Evolutionary conservation across 2,797 vertebrate genomes (phyloP).

Genomic region (Steatocranus sp.): DNA sequence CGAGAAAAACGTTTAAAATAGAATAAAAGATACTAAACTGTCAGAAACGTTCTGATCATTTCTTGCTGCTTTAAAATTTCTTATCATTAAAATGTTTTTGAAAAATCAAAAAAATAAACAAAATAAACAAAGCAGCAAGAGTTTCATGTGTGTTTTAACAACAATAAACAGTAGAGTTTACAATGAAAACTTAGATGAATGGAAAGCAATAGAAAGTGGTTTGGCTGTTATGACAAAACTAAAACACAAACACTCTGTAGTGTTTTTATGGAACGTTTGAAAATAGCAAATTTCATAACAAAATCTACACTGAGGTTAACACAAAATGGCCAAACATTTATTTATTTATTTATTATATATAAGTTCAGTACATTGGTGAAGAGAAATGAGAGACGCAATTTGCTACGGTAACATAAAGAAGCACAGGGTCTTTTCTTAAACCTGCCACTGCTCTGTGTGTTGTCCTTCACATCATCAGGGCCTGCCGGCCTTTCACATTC

Average conservation of each 20-base stretch:
- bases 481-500: slow-evolving; percentile 73
- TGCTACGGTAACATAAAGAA: slow-evolving; percentile 16
- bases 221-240: neutral
- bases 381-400: neutral
- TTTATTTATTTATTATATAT: no score
- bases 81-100: neutral
- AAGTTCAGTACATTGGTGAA: neutral
- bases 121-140: neutral
- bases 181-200: neutral
- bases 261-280: neutral
- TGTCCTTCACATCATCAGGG: slow-evolving; percentile 71
- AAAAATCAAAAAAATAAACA: neutral
- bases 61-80: neutral
- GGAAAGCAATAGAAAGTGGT: neutral
- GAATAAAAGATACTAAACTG: neutral
- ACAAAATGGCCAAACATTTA: neutral
- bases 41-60: neutral
- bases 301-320: neutral
- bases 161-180: neutral
- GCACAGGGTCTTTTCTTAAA: slow-evolving; percentile 62
- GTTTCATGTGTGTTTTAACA: neutral
- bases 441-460: slow-evolving; percentile 47
- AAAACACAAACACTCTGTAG: neutral
- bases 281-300: neutral
- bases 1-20: neutral